Base-by-base conservation (phyloP, 2,113 vertebrate genomes). In the Benthochromis sp. region DNA sequence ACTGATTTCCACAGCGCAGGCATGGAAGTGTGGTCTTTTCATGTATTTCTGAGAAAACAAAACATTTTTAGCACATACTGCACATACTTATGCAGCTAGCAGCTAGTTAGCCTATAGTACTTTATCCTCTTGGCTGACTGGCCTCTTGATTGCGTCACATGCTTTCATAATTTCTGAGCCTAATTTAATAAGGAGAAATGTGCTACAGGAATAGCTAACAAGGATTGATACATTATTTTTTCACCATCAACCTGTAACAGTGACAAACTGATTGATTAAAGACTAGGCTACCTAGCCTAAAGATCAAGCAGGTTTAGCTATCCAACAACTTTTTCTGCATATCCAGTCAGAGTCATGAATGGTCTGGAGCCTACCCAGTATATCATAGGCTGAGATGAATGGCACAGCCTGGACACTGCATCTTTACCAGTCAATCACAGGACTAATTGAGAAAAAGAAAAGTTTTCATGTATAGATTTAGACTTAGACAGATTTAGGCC, bases 401-500 rank as follows among this genome's bases (percentile, higher is more conserved):
- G 19, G 11, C 19, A 69, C 34, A 40, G 1, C 61, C 4, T 21
- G 63, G 19, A 69, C 1, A 21, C 61, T 8, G 17, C 61, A 38
- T 66, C 7, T 38, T 69, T 69, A 38, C 63, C 63, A 69, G 19
- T 40, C 34, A 12, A n/a, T 69, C 34, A 38, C 34, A 69, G 63
- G 34, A 21, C 19, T 66, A 66, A 0, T 21, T 69, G 11, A 69
- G 63, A 21, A 40, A 69, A 69, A 69, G 36, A 43, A 21, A 66
- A 3, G 6, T 24, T 43, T 71, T 9, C 66, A 71, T 71, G 38
- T 8, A 43, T 14, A 43, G n/a, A 71, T 24, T 71, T 40, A 24
- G 19, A 71, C 1, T 40, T 69, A 24, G 0, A 57, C 55, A 57
- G 57, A 59, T 61, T 61, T 61, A 61, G 12, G 0, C 38, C 8